phyloP scores from a whole-genome alignment of 2,113 vertebrate genomes.

The Eolophus roseicapilla region DNA sequence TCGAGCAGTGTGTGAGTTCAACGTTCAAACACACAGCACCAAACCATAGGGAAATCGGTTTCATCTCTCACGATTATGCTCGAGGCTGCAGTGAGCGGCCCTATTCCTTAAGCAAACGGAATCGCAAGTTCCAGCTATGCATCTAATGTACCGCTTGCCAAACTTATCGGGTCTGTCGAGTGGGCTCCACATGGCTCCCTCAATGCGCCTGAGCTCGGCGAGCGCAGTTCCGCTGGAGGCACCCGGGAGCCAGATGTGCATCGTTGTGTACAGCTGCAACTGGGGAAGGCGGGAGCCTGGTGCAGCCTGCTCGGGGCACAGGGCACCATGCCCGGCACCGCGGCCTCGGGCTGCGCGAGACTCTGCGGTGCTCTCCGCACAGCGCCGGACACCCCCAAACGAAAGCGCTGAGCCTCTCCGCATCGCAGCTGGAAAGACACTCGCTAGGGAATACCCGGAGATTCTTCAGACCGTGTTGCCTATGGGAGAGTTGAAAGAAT shows the following conservation, averaged over 20 bases:
- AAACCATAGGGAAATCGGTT: background rate
- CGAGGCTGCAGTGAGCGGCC: background rate
- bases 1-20: background rate
- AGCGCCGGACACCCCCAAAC: fast-evolving
- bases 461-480: background rate
- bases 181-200: background rate
- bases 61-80: background rate
- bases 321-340: background rate
- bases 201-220: background rate
- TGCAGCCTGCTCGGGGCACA: background rate
- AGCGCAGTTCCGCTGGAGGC: background rate
- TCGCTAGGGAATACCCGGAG: background rate
- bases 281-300: background rate
- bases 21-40: background rate
- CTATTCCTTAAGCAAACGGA: background rate
- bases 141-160: background rate
- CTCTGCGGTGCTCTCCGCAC: background rate
- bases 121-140: background rate
- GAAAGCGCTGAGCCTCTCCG: background rate
- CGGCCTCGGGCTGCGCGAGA: background rate
- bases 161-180: background rate
- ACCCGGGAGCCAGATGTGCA: background rate
- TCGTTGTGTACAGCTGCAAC: background rate
- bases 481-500: background rate
- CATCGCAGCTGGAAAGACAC: background rate